Evolutionary conservation across 2,888 invertebrate genomes (phyloP).

Genomic region (Lapara coniferarum): DNA sequence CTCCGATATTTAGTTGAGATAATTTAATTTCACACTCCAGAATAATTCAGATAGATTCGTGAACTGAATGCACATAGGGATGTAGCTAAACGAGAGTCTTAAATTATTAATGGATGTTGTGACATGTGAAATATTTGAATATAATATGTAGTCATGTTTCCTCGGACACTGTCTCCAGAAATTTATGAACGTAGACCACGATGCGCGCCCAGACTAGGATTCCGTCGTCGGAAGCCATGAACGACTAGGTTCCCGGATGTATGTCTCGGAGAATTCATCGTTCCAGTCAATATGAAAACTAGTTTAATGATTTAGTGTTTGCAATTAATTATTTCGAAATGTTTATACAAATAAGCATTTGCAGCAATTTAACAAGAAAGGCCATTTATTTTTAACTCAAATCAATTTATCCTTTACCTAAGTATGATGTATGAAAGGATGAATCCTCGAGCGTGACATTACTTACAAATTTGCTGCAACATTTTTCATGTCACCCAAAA

Average conservation of each 20-base stretch:
- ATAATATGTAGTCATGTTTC: constrained; percentile 12
- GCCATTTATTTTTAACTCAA: background rate
- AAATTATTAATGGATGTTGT: constrained; percentile 1
- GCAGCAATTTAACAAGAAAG: background rate
- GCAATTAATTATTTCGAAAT: background rate
- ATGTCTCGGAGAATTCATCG: constrained; percentile 2
- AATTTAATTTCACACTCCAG: no score
- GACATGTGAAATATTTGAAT: constrained; percentile 16
- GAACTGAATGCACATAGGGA: background rate
- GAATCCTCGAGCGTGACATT: constrained; percentile 8
- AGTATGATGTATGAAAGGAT: background rate
- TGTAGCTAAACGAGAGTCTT: background rate
- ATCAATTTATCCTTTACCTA: background rate
- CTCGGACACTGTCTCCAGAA: constrained; percentile 8
- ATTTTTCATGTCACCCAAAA: constrained; percentile 41
- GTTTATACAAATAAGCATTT: background rate
- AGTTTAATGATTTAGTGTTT: background rate
- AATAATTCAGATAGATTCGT: background rate
- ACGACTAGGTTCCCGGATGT: constrained; percentile 8
- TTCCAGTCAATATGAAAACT: background rate
- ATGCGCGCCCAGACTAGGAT: constrained; percentile 14
- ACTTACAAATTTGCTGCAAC: constrained; percentile 31
- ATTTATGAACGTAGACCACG: constrained; percentile 4
- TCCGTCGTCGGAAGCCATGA: constrained; percentile 20
- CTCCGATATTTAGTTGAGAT: no score